A percentile compares a stretch with the other conserved stretches of the same genome.
phyloP scores from a whole-genome alignment of 2,113 vertebrate species.

The Eretmochelys imbricata region DNA sequence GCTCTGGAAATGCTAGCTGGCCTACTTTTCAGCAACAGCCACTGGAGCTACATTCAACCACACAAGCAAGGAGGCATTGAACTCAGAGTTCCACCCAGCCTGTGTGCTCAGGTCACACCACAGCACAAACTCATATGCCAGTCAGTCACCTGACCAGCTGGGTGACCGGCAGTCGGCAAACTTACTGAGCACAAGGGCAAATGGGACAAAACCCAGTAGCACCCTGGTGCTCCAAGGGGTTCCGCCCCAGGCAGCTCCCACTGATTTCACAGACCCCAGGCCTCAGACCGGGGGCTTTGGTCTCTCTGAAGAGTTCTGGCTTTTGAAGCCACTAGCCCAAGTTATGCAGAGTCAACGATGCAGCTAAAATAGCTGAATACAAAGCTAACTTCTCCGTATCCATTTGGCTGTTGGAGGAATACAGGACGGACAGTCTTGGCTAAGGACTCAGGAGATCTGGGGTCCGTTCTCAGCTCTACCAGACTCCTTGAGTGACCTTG shows the following conservation, averaged over 20 bases:
- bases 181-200: background rate
- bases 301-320: background rate
- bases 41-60: background rate
- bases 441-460: background rate
- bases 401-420: too few species aligned
- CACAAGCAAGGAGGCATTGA: constrained; percentile 9
- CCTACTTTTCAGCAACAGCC: background rate
- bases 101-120: fast-evolving
- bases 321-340: background rate
- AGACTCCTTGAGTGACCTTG: background rate
- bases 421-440: too few species aligned
- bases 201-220: background rate
- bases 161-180: background rate
- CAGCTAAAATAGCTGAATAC: background rate
- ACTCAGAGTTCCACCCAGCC: fast-evolving
- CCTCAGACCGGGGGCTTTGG: background rate
- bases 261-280: background rate
- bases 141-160: background rate
- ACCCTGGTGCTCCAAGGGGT: background rate
- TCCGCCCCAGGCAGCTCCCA: background rate
- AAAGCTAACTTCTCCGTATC: background rate
- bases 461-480: background rate
- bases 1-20: fast-evolving
- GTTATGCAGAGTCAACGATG: background rate
- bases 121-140: too few species aligned